These are phyloP conservation scores for Myxocyprinus asiaticus DNA, from an alignment of 2,113 vertebrate species.

Conservation along the genomic window DNA sequence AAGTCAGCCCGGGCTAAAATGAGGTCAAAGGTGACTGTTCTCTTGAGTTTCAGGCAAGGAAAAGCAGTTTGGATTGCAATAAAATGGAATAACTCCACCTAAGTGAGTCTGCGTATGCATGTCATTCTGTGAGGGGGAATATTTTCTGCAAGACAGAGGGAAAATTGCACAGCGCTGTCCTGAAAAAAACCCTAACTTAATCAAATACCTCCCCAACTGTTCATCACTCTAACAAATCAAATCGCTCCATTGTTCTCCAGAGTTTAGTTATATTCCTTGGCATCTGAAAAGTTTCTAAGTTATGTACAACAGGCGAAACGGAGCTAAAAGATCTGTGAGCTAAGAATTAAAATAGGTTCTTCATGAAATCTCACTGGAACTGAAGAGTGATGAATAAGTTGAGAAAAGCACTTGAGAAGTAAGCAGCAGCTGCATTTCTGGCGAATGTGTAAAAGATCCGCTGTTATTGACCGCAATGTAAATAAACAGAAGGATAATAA, in stretches of 20 bases:
- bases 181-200: constrained; percentile 55
- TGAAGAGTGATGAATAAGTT: constrained; percentile 17
- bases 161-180: neutral
- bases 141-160: constrained; percentile 18
- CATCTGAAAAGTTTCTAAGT: constrained; percentile 45
- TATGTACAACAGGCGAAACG: neutral
- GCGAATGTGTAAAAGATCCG: no score
- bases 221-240: constrained; percentile 69
- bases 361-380: neutral
- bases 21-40: constrained; percentile 66
- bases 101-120: constrained; percentile 11
- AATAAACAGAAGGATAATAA: no score
- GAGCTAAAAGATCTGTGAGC: constrained; percentile 36
- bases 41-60: constrained; percentile 70
- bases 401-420: no score
- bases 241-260: constrained; percentile 66
- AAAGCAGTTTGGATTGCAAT: constrained; percentile 62
- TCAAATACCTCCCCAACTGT: constrained; percentile 66
- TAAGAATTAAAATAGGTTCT: constrained; percentile 14
- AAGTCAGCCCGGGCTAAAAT: constrained; percentile 60
- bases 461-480: no score
- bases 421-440: no score
- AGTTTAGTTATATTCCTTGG: constrained; percentile 52
- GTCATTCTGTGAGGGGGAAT: constrained; percentile 14
- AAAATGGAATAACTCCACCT: constrained; percentile 50